A percentile compares a stretch with the other conserved stretches of the same genome.
phyloP scores from a whole-genome alignment of 2,113 vertebrate genomes.

The Cyprinus carpio region DNA sequence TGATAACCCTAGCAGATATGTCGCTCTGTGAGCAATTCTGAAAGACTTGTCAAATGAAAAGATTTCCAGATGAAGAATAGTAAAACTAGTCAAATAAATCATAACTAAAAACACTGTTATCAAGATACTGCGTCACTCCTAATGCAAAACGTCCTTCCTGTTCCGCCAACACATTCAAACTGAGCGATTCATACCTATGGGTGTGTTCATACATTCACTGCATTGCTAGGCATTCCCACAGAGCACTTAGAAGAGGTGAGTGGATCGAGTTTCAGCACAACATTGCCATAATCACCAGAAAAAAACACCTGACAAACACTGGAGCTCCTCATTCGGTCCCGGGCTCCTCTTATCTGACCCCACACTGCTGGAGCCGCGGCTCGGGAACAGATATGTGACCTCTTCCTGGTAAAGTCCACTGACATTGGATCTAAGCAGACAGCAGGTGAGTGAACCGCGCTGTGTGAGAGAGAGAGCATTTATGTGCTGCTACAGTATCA shows the following conservation, averaged over 20 bases:
- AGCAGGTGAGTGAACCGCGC: constrained; percentile 51
- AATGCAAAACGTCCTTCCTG: background rate
- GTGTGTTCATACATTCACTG: constrained; percentile 54
- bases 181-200: constrained; percentile 25
- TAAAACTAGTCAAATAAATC: too few relatives aligned
- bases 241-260: constrained; percentile 52
- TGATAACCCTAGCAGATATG: background rate
- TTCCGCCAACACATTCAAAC: background rate
- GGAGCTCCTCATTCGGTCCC: background rate
- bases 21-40: background rate
- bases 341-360: background rate
- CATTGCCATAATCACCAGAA: constrained; percentile 16
- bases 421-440: constrained; percentile 48
- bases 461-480: background rate
- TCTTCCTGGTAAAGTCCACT: constrained; percentile 28
- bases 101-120: too few relatives aligned
- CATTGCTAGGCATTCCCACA: constrained; percentile 55
- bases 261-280: constrained; percentile 51
- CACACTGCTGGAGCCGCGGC: background rate
- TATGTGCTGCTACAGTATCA: constrained; percentile 39
- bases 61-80: background rate
- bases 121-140: background rate
- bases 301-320: constrained; percentile 43
- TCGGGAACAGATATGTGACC: constrained; percentile 33
- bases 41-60: background rate